These are phyloP conservation scores for Caretta caretta DNA, from an alignment of 2,113 vertebrate species.

Conservation along the genomic window DNA sequence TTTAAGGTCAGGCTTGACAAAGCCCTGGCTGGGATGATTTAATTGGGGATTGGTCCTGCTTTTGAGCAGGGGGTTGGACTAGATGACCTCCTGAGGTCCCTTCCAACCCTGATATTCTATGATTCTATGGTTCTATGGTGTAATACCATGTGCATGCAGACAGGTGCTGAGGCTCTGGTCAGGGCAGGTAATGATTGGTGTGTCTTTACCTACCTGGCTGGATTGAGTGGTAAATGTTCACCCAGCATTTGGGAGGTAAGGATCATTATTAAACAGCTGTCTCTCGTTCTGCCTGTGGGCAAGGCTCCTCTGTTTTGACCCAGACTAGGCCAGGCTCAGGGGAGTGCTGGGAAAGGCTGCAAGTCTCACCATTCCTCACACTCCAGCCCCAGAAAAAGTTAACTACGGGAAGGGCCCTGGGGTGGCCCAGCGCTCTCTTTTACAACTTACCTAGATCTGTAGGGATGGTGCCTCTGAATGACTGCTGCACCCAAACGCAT, in stretches of 20 bases:
- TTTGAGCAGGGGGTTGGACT: too few relatives aligned
- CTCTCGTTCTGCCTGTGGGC: not conserved
- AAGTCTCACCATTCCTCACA: too few relatives aligned
- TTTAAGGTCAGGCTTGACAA: too few relatives aligned
- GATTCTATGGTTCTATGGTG: too few relatives aligned
- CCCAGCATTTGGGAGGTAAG: not conserved
- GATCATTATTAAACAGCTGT: not conserved
- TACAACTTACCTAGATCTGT: not conserved
- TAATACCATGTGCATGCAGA: too few relatives aligned
- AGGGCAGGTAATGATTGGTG: too few relatives aligned
- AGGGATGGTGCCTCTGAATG: not conserved
- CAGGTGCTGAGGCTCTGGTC: too few relatives aligned
- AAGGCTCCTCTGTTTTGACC: not conserved
- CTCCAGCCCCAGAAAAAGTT: not conserved
- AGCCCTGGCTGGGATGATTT: too few relatives aligned
- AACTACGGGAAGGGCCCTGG: not conserved
- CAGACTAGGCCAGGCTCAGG: not conserved
- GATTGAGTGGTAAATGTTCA: not conserved
- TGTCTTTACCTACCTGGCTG: not conserved
- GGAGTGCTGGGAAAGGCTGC: not conserved
- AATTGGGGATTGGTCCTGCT: too few relatives aligned
- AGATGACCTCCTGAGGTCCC: too few relatives aligned
- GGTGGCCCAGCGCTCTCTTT: not conserved
- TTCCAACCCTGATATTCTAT: too few relatives aligned
- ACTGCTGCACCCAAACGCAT: not conserved